Conservation (phyloP, 2,113 vertebrate species). For the Suricata suricatta region DNA sequence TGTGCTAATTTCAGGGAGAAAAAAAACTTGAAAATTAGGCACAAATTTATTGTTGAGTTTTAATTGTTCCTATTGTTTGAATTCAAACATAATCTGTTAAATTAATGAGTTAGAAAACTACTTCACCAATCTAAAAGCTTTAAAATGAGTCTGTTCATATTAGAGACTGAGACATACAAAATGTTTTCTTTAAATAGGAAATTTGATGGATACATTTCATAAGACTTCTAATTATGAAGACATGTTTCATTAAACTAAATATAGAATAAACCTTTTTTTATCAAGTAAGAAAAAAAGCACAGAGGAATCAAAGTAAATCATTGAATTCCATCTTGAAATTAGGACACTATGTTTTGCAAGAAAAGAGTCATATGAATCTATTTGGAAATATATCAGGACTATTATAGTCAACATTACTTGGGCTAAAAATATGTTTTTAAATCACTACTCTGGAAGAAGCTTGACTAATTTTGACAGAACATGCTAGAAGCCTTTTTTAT, state of each 20-base stretch:
- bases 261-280: constrained; percentile 51
- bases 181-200: constrained; percentile 67
- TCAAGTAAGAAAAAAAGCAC: constrained; percentile 41
- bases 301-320: constrained; percentile 47
- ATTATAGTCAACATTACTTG: constrained; percentile 62
- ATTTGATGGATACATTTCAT: constrained; percentile 62
- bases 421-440: constrained; percentile 66
- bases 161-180: constrained; percentile 60
- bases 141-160: constrained; percentile 15
- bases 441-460: constrained; percentile 54
- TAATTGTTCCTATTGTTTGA: constrained; percentile 60
- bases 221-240: constrained; percentile 67
- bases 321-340: constrained; percentile 66
- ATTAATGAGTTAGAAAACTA: constrained; percentile 26
- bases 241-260: constrained; percentile 71
- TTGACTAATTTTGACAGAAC: constrained; percentile 50
- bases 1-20: neutral
- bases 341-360: constrained; percentile 61
- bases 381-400: constrained; percentile 67
- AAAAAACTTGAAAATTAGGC: constrained; percentile 1
- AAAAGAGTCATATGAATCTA: constrained; percentile 63
- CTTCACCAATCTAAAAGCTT: neutral
- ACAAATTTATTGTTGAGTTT: constrained; percentile 22
- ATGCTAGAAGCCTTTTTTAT: constrained; percentile 28
- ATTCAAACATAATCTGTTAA: constrained; percentile 62